A percentile compares a stretch with the other conserved stretches of the same genome.
Conservation (phyloP, 2,797 vertebrate genomes). For the Epinephelus malabaricus region DNA sequence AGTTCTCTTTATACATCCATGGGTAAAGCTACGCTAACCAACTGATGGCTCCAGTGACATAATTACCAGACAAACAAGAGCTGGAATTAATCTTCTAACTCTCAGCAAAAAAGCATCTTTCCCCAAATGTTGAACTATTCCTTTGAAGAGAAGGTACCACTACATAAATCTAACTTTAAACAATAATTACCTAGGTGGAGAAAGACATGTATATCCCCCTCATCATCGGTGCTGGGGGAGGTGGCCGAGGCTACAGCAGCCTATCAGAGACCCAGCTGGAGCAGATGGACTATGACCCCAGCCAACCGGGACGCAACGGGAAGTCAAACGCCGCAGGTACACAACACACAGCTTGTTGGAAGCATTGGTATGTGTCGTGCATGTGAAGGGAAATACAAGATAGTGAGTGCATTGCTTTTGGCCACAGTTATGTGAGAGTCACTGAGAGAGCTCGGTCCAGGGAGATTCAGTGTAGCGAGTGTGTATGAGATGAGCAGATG, state of each 20-base stretch:
- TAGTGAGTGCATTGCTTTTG: not conserved
- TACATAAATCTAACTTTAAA: constrained; percentile 18
- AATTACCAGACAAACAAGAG: not conserved
- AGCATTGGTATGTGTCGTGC: not conserved
- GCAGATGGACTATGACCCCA: constrained; percentile 91
- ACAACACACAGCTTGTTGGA: not conserved
- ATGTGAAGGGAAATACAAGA: not conserved
- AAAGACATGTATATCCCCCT: constrained; percentile 89
- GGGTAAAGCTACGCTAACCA: not conserved
- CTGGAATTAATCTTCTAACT: not conserved
- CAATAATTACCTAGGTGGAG: constrained; percentile 86
- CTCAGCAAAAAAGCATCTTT: not conserved
- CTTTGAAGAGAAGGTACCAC: not conserved
- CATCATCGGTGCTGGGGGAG: constrained; percentile 95
- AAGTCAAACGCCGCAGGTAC: constrained; percentile 94
- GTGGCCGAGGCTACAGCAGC: constrained; percentile 95
- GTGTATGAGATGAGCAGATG: constrained; percentile 26
- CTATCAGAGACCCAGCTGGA: constrained; percentile 90
- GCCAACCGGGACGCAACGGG: constrained; percentile 91
- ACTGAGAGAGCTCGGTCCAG: not conserved
- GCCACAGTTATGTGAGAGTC: not conserved
- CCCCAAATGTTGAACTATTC: not conserved
- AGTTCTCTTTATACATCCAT: too few relatives aligned
- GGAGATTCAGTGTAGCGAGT: not conserved
- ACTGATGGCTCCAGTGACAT: not conserved